Base-by-base conservation (phyloP, 2,113 vertebrate genomes). In the Budorcas taxicolor region DNA sequence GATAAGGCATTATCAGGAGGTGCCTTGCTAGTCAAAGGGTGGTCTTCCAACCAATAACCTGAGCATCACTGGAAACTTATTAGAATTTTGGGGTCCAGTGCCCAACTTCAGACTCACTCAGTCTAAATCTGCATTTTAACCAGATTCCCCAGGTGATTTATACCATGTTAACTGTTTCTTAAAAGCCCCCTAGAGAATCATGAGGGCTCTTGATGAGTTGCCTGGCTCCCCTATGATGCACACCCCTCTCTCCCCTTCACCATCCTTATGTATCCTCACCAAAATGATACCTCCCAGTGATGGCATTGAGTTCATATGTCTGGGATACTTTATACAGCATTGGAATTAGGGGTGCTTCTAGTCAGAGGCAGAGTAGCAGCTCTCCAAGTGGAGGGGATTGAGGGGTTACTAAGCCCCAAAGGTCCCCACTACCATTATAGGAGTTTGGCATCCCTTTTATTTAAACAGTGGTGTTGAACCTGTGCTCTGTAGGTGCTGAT, bases 401-500 rank as follows among this genome's bases (percentile, higher is more conserved):
- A 92, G 29, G 33, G 71, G 19, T 13, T n/a, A 21, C 36, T 45
- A 27, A 53, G 10, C 3, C 25, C 25, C 53, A 40, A 1, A 62
- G 21, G 0, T 64, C 55, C n/a, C 3, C 36, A 50, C 25, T 43
- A 27, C 36, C 31, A 1, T 31, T 57, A 8, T 5, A 40, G 27
- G 50, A 47, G 16, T 91, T 17, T 12, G 10, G 21, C 33, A 58
- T 53, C 25, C 33, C 33, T 43, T 82, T 58, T 5, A 9, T 60
- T 25, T 14, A 52, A 89, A 55, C 29, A 25, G 36, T 13, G 25
- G 13, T 55, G 14, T 62, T n/a, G 43, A 52, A 87, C 31, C 7
- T 2, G 0, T 27, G 21, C 71, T 80, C 5, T 10, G 6, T 40
- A 43, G 27, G 29, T 45, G 81, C 17, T 15, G 23, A 33, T 0